These are phyloP conservation scores for Beris morrisii DNA, from an alignment of 2,888 invertebrate species.

Conservation along the genomic window DNA sequence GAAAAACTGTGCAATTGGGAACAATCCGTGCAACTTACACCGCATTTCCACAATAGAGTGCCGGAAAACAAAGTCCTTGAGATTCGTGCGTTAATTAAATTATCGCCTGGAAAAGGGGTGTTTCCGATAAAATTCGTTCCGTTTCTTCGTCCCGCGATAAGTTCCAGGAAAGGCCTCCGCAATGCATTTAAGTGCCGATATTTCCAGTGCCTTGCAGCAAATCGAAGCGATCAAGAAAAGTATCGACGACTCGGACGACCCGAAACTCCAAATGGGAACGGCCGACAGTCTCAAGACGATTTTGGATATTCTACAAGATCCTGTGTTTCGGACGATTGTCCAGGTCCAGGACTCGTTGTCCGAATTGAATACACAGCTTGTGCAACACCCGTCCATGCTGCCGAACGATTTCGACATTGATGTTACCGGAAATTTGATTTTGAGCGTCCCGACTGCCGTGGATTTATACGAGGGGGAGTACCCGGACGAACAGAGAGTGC, in stretches of 20 bases:
- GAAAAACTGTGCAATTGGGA: neutral
- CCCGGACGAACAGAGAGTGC: conserved; percentile 75
- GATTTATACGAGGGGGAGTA: conserved; percentile 62
- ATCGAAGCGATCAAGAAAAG: conserved; percentile 85
- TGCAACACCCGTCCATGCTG: conserved; percentile 88
- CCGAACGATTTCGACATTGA: conserved; percentile 93
- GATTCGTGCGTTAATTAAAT: conserved; percentile 12
- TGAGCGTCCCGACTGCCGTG: conserved; percentile 65
- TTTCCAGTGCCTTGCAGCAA: conserved; percentile 86
- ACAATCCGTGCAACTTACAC: too few relatives aligned
- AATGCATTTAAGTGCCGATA: conserved; percentile 63
- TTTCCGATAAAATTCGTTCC: neutral
- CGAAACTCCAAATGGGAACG: conserved; percentile 71
- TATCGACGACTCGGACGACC: conserved; percentile 82
- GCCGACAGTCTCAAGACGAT: conserved; percentile 80
- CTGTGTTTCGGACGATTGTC: conserved; percentile 86
- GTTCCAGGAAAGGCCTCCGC: conserved; percentile 2
- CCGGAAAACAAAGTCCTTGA: too few relatives aligned
- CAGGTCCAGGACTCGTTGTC: conserved; percentile 89
- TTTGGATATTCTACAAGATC: conserved; percentile 83
- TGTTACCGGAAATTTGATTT: conserved; percentile 72
- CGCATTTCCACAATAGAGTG: too few relatives aligned
- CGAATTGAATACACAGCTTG: conserved; percentile 82
- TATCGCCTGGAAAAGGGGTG: conserved; percentile 20
- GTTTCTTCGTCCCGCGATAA: neutral